Evolutionary conservation across 2,888 invertebrate species (phyloP).

Genomic region (Synergus japonicus): DNA sequence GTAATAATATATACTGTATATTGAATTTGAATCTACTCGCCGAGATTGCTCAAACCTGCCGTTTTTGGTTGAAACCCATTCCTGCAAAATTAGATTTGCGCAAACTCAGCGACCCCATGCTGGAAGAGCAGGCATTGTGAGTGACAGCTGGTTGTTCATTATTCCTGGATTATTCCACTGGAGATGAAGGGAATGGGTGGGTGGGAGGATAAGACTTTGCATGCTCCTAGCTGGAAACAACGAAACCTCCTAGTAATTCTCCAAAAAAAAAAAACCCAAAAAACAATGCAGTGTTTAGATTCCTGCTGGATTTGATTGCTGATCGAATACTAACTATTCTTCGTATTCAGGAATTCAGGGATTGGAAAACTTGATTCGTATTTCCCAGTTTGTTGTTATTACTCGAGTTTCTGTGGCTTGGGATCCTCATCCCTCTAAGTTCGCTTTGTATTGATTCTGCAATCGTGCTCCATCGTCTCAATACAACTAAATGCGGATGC

Average conservation of each 20-base stretch:
- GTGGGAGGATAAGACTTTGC: conserved; percentile 48
- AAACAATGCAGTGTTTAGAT: conserved; percentile 13
- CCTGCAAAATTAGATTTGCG: conserved; percentile 35
- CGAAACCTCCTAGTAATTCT: conserved; percentile 47
- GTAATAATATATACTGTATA: too few relatives aligned
- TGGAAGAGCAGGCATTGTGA: conserved; percentile 68
- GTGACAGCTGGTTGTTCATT: conserved; percentile 76
- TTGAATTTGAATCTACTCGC: too few relatives aligned
- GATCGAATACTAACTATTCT: neutral
- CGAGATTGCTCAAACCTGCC: neutral
- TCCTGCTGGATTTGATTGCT: neutral
- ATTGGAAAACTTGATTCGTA: conserved; percentile 25
- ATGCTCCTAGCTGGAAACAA: conserved; percentile 52
- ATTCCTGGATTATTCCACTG: conserved; percentile 72
- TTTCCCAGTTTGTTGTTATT: conserved; percentile 17
- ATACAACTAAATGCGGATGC: conserved; percentile 10
- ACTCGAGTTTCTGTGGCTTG: conserved; percentile 10
- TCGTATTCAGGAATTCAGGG: neutral
- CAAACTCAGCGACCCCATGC: conserved; percentile 57
- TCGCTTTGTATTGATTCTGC: conserved; percentile 32
- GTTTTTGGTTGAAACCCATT: neutral
- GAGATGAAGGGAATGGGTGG: conserved; percentile 47
- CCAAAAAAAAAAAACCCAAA: conserved; percentile 38
- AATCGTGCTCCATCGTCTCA: neutral
- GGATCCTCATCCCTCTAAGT: neutral